phyloP scores from a whole-genome alignment of 2,113 vertebrate genomes.

The Cyanoliseus patagonus region DNA sequence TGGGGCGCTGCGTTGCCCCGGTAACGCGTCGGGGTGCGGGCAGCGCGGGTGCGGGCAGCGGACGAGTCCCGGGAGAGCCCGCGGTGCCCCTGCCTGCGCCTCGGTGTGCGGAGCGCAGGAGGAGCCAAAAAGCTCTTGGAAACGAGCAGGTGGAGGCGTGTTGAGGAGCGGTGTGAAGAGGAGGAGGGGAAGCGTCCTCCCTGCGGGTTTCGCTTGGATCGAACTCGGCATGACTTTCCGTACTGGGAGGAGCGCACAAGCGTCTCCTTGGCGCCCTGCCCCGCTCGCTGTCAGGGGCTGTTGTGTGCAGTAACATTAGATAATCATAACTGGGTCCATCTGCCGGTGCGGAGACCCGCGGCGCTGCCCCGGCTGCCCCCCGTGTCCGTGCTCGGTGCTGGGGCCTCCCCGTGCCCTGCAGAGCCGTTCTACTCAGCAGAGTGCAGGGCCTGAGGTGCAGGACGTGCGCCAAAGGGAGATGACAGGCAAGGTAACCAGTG shows the following conservation, averaged over 20 bases:
- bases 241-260: not conserved
- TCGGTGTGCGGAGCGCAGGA: too few species aligned
- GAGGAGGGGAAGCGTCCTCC: too few species aligned
- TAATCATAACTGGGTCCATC: not conserved
- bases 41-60: not conserved
- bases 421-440: not conserved
- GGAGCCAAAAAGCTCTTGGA: not conserved
- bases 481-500: not conserved
- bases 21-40: not conserved
- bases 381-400: not conserved
- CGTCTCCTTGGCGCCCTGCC: not conserved
- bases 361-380: not conserved
- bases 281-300: not conserved
- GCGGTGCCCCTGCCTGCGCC: fast-evolving
- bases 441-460: not conserved
- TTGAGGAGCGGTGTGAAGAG: not conserved
- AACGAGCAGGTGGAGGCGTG: not conserved
- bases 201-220: not conserved
- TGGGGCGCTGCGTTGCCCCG: not conserved
- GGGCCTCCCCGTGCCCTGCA: not conserved
- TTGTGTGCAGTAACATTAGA: not conserved
- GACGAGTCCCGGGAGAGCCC: too few species aligned
- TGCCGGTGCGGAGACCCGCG: not conserved
- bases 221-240: not conserved
- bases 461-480: not conserved